Conservation (phyloP, 2,113 vertebrate genomes). For the Albula glossodonta region DNA sequence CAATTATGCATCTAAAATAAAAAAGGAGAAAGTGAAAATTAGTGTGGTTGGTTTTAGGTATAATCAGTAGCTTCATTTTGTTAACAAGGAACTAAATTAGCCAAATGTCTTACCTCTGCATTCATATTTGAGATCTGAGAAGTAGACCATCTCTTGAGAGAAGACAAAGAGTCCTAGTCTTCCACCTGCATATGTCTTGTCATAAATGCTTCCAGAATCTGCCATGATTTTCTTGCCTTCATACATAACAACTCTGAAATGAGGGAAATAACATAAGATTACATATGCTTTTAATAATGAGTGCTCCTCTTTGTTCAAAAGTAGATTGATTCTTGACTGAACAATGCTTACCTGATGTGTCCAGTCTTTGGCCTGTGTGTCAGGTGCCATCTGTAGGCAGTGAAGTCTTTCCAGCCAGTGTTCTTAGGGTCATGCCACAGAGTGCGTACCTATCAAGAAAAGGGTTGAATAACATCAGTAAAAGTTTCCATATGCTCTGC, state of each 20-base stretch:
- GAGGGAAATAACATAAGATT: slow-evolving; percentile 30
- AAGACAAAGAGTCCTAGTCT: slow-evolving; percentile 95
- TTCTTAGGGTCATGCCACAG: slow-evolving; percentile 97
- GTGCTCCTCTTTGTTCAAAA: background rate
- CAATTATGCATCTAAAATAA: slow-evolving; percentile 84
- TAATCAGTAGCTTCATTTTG: background rate
- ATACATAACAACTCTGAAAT: slow-evolving; percentile 91
- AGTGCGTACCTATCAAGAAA: slow-evolving; percentile 81
- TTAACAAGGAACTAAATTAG: background rate
- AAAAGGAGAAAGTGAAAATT: slow-evolving; percentile 28
- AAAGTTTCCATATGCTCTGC: background rate
- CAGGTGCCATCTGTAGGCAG: slow-evolving; percentile 96
- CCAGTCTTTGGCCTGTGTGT: slow-evolving; percentile 95
- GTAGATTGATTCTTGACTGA: background rate
- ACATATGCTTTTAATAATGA: background rate
- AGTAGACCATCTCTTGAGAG: slow-evolving; percentile 99
- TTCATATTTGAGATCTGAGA: slow-evolving; percentile 98
- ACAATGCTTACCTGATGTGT: slow-evolving; percentile 83
- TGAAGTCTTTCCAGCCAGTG: slow-evolving; percentile 98
- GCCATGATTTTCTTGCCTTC: slow-evolving; percentile 99
- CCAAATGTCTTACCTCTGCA: slow-evolving; percentile 83
- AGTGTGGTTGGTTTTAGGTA: slow-evolving; percentile 1
- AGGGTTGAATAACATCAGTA: slow-evolving; percentile 15
- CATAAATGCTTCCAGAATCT: slow-evolving; percentile 92
- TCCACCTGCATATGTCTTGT: slow-evolving; percentile 95